phyloP scores from a whole-genome alignment of 2,113 vertebrate genomes.

The Passer domesticus region DNA sequence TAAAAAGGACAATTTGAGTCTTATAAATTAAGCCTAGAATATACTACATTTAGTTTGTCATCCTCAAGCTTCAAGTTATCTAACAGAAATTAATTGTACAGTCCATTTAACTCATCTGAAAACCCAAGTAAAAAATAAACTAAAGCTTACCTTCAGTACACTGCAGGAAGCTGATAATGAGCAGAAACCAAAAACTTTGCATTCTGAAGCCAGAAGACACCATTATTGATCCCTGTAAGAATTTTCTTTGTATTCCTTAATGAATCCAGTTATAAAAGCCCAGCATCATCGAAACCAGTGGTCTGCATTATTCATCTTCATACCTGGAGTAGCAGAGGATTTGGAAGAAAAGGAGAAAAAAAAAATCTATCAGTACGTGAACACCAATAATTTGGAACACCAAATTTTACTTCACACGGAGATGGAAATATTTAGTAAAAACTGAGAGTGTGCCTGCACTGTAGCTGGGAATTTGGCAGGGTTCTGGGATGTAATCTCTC shows the following conservation, averaged over 20 bases:
- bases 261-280: constrained; percentile 87
- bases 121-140: neutral
- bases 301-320: constrained; percentile 88
- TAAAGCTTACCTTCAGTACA: constrained; percentile 90
- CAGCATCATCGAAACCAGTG: constrained; percentile 83
- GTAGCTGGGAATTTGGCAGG: neutral
- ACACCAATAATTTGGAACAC: neutral
- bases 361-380: constrained; percentile 65
- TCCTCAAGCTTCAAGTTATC: neutral
- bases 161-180: constrained; percentile 89
- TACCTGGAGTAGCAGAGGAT: constrained; percentile 79
- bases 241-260: constrained; percentile 85
- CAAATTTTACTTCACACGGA: neutral
- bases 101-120: neutral
- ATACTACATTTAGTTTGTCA: neutral
- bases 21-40: neutral
- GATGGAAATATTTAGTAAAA: neutral
- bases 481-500: neutral
- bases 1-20: neutral
- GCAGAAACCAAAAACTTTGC: constrained; percentile 91
- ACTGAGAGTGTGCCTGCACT: neutral
- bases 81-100: neutral
- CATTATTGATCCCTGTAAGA: constrained; percentile 87
- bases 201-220: constrained; percentile 92
- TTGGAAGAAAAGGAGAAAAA: constrained; percentile 13